Evolutionary conservation across 2,888 invertebrate species (phyloP).

Genomic region (Drosophila trichaetosa): DNA sequence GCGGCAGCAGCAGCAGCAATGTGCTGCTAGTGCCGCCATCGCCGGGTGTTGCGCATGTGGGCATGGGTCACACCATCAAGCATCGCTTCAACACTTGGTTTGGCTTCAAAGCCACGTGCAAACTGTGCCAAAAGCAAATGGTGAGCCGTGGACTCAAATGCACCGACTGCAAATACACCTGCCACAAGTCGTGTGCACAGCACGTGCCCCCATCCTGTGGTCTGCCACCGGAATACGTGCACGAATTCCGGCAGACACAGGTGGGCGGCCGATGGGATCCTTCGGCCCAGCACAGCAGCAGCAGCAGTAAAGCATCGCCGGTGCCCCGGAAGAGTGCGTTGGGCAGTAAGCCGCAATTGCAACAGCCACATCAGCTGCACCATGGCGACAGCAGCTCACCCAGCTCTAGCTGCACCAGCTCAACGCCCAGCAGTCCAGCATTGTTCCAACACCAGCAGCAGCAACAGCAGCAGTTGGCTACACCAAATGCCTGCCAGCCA

Average conservation of each 20-base stretch:
- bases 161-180: conserved; percentile 96
- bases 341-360: conserved; percentile 75
- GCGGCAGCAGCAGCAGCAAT: conserved; percentile 70
- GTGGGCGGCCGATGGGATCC: conserved; percentile 58
- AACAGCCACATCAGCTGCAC: conserved; percentile 52
- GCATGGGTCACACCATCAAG: conserved; percentile 95
- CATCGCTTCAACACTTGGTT: conserved; percentile 96
- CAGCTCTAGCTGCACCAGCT: conserved; percentile 98
- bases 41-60: conserved; percentile 91
- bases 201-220: conserved; percentile 97
- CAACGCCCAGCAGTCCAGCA: conserved; percentile 97
- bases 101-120: conserved; percentile 95
- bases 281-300: conserved; percentile 34
- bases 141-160: conserved; percentile 93
- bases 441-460: conserved; percentile 85
- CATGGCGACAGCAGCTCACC: conserved; percentile 94
- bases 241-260: conserved; percentile 92
- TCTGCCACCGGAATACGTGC: conserved; percentile 93
- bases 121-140: conserved; percentile 95
- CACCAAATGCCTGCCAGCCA: conserved; percentile 76
- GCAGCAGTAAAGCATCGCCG: conserved; percentile 84
- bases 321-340: conserved; percentile 75
- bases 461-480: conserved; percentile 75
- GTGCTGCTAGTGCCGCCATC: conserved; percentile 86
- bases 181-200: conserved; percentile 92